Base-by-base conservation (phyloP, 2,113 vertebrate genomes). In the Brachypteracias leptosomus region DNA sequence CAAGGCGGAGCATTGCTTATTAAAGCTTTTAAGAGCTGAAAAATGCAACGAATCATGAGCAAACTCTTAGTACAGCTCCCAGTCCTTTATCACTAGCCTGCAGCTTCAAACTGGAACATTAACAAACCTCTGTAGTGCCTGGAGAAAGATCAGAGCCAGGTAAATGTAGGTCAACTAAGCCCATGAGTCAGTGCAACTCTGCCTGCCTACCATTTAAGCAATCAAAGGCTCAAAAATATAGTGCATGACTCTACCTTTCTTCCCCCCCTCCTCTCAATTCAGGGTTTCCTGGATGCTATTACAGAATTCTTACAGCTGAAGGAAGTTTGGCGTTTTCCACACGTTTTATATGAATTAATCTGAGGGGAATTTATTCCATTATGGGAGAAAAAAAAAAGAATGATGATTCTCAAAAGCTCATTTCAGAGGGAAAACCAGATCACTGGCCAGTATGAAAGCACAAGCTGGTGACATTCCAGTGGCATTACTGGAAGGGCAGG, bases 91-190 rank as follows among this genome's bases (percentile, higher is more conserved):
- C 91, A 76, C 77, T 51, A 89, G 66, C 87, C 89, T 83, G 91
- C 44, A 88, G 93, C 78, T 85, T 66, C 42, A 79, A 97, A 93
- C 70, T 78, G 49, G 87, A 96, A 78, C 71, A 66, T 76, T 52
- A 88, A 62, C 89, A 85, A 90, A 85, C 65, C 93, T 68, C 66
- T 58, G 19, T 0, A 85, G 87, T 16, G 84, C 93, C 91, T 68
- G 49, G 25, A 96, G 84, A 89, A 92, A 94, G 91, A 97, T 73
- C 91, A 75, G 77, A 91, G 91, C 74, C 35, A 95, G 91, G 94
- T 92, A 96, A 95, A 96, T 97, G 95, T 96, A 95, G 94, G 96
- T 95, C 95, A 95, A 2, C 81, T 54, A 78, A 96, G 47, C 93
- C 87, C 95, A 83, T 66, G 93, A 96, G 95, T 95, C 93, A 96